phyloP scores from a whole-genome alignment of 2,888 invertebrate species.

The Cheiracanthium punctorium region DNA sequence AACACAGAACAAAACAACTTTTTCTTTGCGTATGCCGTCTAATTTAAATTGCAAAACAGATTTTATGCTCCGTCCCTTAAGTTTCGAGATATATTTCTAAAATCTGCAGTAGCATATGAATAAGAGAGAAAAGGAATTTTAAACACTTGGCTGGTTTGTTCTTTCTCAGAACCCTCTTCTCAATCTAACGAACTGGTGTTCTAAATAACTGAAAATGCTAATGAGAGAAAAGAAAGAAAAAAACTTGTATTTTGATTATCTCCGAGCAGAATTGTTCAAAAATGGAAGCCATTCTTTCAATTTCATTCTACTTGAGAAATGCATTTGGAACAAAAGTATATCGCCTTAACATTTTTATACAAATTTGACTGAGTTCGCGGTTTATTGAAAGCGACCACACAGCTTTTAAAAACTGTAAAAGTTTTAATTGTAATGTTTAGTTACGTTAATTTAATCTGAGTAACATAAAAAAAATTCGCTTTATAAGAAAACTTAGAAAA shows the following conservation, averaged over 20 bases:
- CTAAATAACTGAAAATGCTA: background rate
- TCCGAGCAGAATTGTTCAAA: background rate
- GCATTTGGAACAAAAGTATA: slow-evolving; percentile 12
- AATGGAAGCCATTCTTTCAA: background rate
- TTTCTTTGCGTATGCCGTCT: background rate
- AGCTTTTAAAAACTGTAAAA: no score
- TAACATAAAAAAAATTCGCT: no score
- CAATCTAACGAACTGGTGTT: background rate
- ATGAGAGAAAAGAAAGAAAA: background rate
- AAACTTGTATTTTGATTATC: background rate
- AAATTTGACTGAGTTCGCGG: no score
- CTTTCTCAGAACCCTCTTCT: no score
- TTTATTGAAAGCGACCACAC: no score
- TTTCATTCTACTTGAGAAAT: background rate
- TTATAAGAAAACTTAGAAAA: no score
- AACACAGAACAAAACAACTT: no score
- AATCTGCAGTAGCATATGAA: background rate
- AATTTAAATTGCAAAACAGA: background rate
- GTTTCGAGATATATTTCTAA: background rate
- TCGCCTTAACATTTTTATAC: background rate
- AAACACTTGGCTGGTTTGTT: background rate
- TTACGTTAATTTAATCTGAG: no score
- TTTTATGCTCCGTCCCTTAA: no score
- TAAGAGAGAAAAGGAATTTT: background rate
- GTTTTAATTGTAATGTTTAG: no score